Evolutionary conservation across 2,888 invertebrate species (phyloP).

Genomic region (Volucella bombylans): DNA sequence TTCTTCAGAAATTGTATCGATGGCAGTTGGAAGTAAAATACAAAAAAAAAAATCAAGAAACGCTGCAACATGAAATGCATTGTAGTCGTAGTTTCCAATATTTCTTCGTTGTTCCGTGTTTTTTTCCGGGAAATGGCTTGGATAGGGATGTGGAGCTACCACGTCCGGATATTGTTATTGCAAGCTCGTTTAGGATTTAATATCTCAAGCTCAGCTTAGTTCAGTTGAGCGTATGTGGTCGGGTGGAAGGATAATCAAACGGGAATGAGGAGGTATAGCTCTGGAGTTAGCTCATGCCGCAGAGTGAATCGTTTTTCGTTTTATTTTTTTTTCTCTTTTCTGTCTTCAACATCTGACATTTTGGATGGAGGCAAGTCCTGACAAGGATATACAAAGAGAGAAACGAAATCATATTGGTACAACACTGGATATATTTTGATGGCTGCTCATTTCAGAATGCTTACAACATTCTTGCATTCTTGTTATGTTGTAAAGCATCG

Average conservation of each 20-base stretch:
- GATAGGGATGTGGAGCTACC: background rate
- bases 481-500: too few relatives aligned
- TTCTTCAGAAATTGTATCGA: slow-evolving; percentile 14
- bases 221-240: slow-evolving; percentile 16
- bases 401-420: slow-evolving; percentile 36
- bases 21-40: background rate
- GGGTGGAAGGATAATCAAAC: slow-evolving; percentile 46
- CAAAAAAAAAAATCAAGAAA: background rate
- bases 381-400: slow-evolving; percentile 15
- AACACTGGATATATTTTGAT: slow-evolving; percentile 12
- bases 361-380: slow-evolving; percentile 22
- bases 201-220: slow-evolving; percentile 31
- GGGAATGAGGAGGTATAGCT: background rate
- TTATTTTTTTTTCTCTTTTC: background rate
- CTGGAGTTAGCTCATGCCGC: slow-evolving; percentile 17
- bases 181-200: slow-evolving; percentile 56
- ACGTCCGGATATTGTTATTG: slow-evolving; percentile 47
- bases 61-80: slow-evolving; percentile 37
- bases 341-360: slow-evolving; percentile 36
- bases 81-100: slow-evolving; percentile 42
- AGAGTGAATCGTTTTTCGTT: slow-evolving; percentile 39
- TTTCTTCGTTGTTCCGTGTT: slow-evolving; percentile 14
- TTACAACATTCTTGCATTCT: background rate
- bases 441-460: background rate
- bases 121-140: slow-evolving; percentile 33